A percentile compares a stretch with the other conserved stretches of the same genome.
These are phyloP conservation scores for Bombyx mandarina DNA, from an alignment of 1,140 invertebrate species.

Conservation along the genomic window DNA sequence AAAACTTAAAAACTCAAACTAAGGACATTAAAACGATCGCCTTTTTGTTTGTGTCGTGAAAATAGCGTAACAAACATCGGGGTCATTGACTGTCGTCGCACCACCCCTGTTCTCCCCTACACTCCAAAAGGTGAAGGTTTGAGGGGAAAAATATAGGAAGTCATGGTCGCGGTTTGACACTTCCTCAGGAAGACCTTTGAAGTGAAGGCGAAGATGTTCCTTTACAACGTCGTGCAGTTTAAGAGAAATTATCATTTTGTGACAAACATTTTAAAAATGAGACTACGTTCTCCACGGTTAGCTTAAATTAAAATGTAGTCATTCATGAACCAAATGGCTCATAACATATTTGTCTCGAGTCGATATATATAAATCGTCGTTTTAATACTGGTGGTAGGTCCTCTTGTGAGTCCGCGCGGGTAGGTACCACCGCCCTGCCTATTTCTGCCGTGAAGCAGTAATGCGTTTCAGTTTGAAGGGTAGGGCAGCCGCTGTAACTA, in stretches of 20 bases:
- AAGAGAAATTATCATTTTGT: neutral
- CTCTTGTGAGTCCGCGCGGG: too few species aligned
- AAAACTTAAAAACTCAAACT: too few species aligned
- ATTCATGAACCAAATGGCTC: too few species aligned
- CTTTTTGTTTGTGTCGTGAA: conserved; percentile 47
- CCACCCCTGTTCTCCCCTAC: conserved; percentile 20
- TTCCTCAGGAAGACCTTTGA: conserved; percentile 68
- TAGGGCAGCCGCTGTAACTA: too few species aligned
- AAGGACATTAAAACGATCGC: conserved; percentile 23
- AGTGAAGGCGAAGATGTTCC: conserved; percentile 40
- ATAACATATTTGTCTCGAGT: too few species aligned
- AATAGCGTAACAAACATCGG: conserved; percentile 52
- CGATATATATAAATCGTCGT: too few species aligned
- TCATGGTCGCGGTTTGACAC: conserved; percentile 62
- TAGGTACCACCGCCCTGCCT: too few species aligned
- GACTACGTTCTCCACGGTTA: neutral
- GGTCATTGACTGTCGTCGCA: conserved; percentile 48
- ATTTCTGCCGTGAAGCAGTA: too few species aligned
- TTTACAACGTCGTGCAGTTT: neutral
- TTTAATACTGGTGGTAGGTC: too few species aligned
- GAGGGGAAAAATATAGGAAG: conserved; percentile 26
- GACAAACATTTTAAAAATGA: conserved; percentile 10
- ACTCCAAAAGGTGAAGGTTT: neutral
- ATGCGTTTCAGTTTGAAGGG: too few species aligned
- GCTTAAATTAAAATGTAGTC: too few species aligned